phyloP scores from a whole-genome alignment of 23 tunicate genomes.

The Clavelina lepadiformis region DNA sequence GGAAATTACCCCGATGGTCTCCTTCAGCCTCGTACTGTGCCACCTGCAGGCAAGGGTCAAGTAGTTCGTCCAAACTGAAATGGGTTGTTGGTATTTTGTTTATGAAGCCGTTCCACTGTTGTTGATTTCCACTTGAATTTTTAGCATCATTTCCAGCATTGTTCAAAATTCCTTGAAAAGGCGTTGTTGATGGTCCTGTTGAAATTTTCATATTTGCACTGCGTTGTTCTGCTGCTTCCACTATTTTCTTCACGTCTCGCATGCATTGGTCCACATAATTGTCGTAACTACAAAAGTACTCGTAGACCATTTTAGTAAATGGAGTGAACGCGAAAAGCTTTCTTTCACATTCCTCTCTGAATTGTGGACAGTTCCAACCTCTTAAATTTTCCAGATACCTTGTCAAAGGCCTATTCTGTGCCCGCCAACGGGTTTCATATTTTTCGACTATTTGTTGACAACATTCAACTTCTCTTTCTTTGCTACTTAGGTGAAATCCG shows the following conservation, averaged over 20 bases:
- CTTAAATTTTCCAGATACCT: constrained; percentile 26
- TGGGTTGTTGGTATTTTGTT: no score
- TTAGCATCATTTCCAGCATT: no score
- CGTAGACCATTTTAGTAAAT: constrained; percentile 48
- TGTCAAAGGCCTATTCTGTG: constrained; percentile 23
- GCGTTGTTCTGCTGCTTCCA: not conserved
- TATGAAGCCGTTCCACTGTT: no score
- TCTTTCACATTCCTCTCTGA: constrained; percentile 41
- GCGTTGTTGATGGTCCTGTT: no score
- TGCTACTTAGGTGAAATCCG: constrained; percentile 19
- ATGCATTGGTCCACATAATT: constrained; percentile 20
- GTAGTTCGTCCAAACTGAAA: constrained; percentile 18
- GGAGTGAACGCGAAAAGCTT: constrained; percentile 17
- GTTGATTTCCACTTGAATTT: no score
- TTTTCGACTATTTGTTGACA: constrained; percentile 19
- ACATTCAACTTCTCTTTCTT: constrained; percentile 40
- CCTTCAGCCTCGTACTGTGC: constrained; percentile 44
- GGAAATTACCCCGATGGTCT: constrained; percentile 32
- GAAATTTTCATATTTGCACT: no score
- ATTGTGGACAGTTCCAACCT: constrained; percentile 64
- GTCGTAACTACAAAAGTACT: constrained; percentile 28
- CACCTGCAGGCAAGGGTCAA: constrained; percentile 50
- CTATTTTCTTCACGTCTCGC: not conserved
- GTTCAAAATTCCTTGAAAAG: no score
- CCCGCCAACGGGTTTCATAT: constrained; percentile 22